Base-by-base conservation (phyloP, 35 echinoderm and acorn worm genomes). In the Ophioderma brevispina region DNA sequence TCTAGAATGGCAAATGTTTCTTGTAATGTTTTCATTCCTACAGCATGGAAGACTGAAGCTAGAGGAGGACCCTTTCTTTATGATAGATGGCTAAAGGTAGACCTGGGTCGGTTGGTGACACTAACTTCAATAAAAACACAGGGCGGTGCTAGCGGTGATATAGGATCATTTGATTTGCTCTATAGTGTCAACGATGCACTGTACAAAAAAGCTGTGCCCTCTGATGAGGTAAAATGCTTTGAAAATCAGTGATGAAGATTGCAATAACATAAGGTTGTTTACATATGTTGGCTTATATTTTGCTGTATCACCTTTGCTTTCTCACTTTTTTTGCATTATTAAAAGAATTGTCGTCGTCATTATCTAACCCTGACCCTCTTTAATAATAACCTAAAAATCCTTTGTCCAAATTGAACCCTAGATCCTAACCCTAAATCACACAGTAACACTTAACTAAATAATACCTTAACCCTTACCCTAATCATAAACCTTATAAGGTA, bases 31-130 rank as follows among this genome's bases (percentile, higher is more conserved):
- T n/a, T n/a, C n/a, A n/a, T n/a, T 75, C 15, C 70, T 76, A 28
- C 80, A 91, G 90, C 78, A 64, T 91, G 90, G 90, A 91, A 91
- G 52, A 91, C 75, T 1, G 81, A 78, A 85, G 90, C 90, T 0
- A 37, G 90, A 30, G 90, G 81, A 11, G 90, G 90, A 3, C 64
- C 83, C 38, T 86, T 78, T 52, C 82, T 91, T 13, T 77, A 85
- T 31, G 37, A 78, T 40, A 82, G 90, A 34, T 85, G 76, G 46
- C 34, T 91, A 13, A 91, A 91, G 46, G 55, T 91, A 38, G 90
- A 91, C 52, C 15, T 91, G 41, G 90, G 90, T 33, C 82, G 75
- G 15, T 76, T 13, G 34, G 81, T 84, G 1, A 63, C 40, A 11
- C 70, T 91, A 0, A 86, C 90, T 0, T 40, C 64, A 35, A 0